A percentile compares a stretch with the other conserved stretches of the same genome.
Evolutionary conservation across 1,140 invertebrate genomes (phyloP).

Genomic region (Drosophila mayri): DNA sequence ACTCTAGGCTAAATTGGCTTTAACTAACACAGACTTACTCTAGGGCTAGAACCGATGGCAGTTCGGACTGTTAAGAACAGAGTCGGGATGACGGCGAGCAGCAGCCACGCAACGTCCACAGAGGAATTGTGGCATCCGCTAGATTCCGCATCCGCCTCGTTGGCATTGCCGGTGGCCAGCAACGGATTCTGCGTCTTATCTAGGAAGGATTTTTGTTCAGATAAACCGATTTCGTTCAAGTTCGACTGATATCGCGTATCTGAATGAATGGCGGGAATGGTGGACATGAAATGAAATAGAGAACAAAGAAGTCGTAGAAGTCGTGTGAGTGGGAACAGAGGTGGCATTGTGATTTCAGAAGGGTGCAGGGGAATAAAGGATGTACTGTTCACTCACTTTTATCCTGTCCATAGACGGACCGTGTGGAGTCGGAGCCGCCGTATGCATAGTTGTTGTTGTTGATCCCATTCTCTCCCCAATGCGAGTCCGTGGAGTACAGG

Average conservation of each 20-base stretch:
- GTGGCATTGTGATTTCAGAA: constrained; percentile 11
- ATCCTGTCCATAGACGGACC: constrained; percentile 64
- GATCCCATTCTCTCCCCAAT: constrained; percentile 65
- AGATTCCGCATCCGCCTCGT: constrained; percentile 57
- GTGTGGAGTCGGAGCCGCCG: constrained; percentile 57
- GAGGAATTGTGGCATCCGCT: constrained; percentile 37
- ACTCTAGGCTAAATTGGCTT: constrained; percentile 46
- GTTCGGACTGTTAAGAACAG: constrained; percentile 44
- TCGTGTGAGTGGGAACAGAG: constrained; percentile 29
- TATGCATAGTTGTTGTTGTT: constrained; percentile 51
- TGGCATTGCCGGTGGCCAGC: constrained; percentile 70
- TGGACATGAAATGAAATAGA: constrained; percentile 52
- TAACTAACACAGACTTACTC: constrained; percentile 61
- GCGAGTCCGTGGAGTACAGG: constrained; percentile 67
- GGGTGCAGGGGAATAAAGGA: constrained; percentile 1
- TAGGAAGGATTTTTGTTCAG: constrained; percentile 88
- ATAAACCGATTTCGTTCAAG: constrained; percentile 90
- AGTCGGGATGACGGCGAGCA: constrained; percentile 28
- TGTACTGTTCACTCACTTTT: constrained; percentile 67
- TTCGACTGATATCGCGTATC: constrained; percentile 89
- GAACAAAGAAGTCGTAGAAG: constrained; percentile 50
- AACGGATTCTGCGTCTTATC: constrained; percentile 85
- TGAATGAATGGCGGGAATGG: constrained; percentile 70
- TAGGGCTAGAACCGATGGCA: constrained; percentile 40
- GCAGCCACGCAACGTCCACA: constrained; percentile 60